Base-by-base conservation (phyloP, 2,888 invertebrate genomes). In the Anticlea derivata region DNA sequence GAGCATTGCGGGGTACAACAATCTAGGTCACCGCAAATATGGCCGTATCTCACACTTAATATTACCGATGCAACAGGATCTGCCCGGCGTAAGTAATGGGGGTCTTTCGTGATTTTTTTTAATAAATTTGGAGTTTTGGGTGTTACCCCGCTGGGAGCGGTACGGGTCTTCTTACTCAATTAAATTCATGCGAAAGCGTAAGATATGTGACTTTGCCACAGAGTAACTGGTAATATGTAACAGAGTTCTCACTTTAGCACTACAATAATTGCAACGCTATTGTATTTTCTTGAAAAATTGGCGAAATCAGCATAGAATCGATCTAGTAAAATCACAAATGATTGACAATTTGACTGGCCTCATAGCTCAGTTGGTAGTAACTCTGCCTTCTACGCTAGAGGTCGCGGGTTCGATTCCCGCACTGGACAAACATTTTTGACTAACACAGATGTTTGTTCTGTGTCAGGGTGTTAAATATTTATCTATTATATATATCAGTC, bases 11-110 rank as follows among this genome's bases (percentile, higher is more conserved):
- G 70, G 71, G 81, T 76, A 78, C 80, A 80, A 80, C 75, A 80
- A 89, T 89, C 82, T 89, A 80, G 88, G 90, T 89, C 88, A 86
- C 60, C 75, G 60, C 73, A 78, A 73, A 82, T 77, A 83, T 82
- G 84, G 86, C 71, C 74, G 83, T 88, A 88, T 86, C 83, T 88
- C 87, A 86, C 83, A 80, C 82, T 84, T 86, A 84, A 86, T 84
- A 87, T 86, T 86, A 77, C 85, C 78, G 78, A 80, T 75, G 79
- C 74, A 66, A 64, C 54, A 66, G 68, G 70, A 74, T 82, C 80
- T 77, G 81, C 75, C 71, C 70, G 83, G 78, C 79, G 70, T 88
- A 89, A 89, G 76, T 88, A 80, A 89, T 87, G 84, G 83, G 81
- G 77, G 77, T 75, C 79, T 79, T 83, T 82, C 70, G 82, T 73